Conservation (phyloP, 2,888 invertebrate genomes). For the Drosophila prolongata region DNA sequence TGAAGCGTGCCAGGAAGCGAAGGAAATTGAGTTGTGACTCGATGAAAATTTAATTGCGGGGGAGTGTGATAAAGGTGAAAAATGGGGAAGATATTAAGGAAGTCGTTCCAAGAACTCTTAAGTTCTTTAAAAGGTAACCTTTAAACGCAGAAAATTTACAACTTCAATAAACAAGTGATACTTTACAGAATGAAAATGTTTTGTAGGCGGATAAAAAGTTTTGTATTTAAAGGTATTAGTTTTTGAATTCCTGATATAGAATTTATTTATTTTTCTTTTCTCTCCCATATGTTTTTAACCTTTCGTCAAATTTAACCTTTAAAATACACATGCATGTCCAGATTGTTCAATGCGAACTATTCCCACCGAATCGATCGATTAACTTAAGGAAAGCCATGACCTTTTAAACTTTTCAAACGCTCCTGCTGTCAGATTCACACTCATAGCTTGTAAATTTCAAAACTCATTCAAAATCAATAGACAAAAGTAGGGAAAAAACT, state of each 20-base stretch:
- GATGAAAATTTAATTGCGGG: slow-evolving; percentile 9
- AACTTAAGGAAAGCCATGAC: slow-evolving; percentile 1
- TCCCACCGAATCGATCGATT: slow-evolving; percentile 19
- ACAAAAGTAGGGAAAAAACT: slow-evolving; percentile 23
- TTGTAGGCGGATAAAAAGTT: too few relatives aligned
- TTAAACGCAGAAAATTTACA: not conserved
- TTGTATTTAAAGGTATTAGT: too few relatives aligned
- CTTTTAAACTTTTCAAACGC: slow-evolving; percentile 9
- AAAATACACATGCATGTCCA: not conserved
- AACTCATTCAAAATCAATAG: slow-evolving; percentile 54
- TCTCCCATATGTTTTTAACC: not conserved
- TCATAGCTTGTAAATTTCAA: slow-evolving; percentile 22
- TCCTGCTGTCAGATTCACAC: slow-evolving; percentile 27
- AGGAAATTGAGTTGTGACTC: slow-evolving; percentile 54
- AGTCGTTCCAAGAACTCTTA: not conserved
- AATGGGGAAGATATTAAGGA: not conserved
- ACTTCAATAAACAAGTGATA: too few relatives aligned
- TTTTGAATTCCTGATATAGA: too few relatives aligned
- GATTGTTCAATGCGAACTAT: not conserved
- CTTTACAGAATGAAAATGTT: too few relatives aligned
- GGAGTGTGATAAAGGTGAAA: slow-evolving; percentile 4
- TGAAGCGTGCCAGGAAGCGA: slow-evolving; percentile 63
- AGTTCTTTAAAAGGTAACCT: not conserved
- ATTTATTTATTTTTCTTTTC: not conserved
- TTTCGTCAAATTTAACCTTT: not conserved